These are phyloP conservation scores for Myzus persicae DNA, from an alignment of 1,140 invertebrate genomes.

Conservation along the genomic window DNA sequence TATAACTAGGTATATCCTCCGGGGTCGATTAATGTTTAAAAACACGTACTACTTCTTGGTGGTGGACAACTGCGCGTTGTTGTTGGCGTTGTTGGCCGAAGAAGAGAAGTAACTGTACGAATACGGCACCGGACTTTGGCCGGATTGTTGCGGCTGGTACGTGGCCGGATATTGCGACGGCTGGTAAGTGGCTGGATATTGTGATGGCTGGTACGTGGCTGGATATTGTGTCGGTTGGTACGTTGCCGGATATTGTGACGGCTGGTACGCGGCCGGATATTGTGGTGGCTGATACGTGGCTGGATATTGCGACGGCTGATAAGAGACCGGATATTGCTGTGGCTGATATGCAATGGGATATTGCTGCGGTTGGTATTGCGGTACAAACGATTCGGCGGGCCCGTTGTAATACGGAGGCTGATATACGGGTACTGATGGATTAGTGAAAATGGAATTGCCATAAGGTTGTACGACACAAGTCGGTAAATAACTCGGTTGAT, in stretches of 20 bases:
- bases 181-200: conserved; percentile 20
- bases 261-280: neutral
- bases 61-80: neutral
- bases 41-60: neutral
- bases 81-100: neutral
- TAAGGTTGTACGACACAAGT: conserved; percentile 25
- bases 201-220: neutral
- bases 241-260: neutral
- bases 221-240: neutral
- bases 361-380: neutral
- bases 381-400: neutral
- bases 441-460: neutral
- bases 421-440: neutral
- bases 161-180: neutral
- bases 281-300: neutral
- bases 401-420: neutral
- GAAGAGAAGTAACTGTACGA: conserved; percentile 38
- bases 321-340: neutral
- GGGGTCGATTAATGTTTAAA: neutral
- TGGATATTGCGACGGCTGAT: neutral
- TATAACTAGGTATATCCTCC: neutral
- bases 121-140: neutral
- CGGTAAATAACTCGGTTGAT: conserved; percentile 31
- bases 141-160: conserved; percentile 18
- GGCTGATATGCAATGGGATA: neutral